Evolutionary conservation across 2,888 invertebrate species (phyloP).

Genomic region (Habrosyne pyritoides): DNA sequence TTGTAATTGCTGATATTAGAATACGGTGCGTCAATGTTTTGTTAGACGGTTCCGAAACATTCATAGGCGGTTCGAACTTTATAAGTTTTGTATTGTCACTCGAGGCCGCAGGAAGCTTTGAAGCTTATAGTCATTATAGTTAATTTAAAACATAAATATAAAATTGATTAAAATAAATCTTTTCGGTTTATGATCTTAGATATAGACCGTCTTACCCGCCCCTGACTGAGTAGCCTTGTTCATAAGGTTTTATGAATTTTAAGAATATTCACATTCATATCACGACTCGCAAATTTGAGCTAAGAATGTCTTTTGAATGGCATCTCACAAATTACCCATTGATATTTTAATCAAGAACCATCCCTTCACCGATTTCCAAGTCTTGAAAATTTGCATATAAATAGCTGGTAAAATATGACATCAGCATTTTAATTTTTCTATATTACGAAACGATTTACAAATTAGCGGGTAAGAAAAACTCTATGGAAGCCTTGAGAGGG

Average conservation of each 20-base stretch:
- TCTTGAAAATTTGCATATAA: conserved; percentile 77
- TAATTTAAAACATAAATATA: too few relatives aligned
- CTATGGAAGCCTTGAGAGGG: conserved; percentile 74
- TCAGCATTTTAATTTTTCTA: conserved; percentile 83
- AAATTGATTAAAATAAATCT: too few relatives aligned
- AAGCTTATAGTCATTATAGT: too few relatives aligned
- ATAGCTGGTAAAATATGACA: conserved; percentile 81
- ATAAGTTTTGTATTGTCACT: not conserved
- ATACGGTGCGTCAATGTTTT: conserved; percentile 14
- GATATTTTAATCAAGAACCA: conserved; percentile 75
- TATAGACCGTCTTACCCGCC: too few relatives aligned
- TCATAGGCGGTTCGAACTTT: not conserved
- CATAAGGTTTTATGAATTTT: conserved; percentile 1
- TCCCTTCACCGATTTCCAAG: conserved; percentile 58
- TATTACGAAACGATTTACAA: conserved; percentile 82
- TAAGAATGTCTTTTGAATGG: conserved; percentile 50
- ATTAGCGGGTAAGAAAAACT: conserved; percentile 82
- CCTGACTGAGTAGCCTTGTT: too few relatives aligned
- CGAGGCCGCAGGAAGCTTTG: too few relatives aligned
- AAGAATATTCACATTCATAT: conserved; percentile 46
- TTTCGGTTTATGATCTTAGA: too few relatives aligned
- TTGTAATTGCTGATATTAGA: conserved; percentile 62
- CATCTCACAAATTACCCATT: conserved; percentile 70
- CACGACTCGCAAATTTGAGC: conserved; percentile 48
- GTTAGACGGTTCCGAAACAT: not conserved